These are phyloP conservation scores for Hyles euphorbiae DNA, from an alignment of 1,140 invertebrate genomes.

Conservation along the genomic window DNA sequence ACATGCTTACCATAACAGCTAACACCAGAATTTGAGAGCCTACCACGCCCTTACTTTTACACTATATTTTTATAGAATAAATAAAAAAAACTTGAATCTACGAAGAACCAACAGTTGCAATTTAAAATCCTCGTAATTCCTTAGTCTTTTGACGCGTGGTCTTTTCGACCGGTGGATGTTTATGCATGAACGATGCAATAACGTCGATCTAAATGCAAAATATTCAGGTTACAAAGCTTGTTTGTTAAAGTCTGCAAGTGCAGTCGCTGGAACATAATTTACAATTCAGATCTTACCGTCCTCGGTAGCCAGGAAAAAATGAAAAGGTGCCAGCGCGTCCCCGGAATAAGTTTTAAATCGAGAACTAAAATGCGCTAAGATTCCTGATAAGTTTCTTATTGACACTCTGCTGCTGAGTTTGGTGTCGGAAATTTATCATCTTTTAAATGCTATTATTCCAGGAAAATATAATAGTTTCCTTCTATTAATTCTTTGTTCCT, in stretches of 20 bases:
- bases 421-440: no score
- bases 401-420: no score
- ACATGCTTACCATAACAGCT: no score
- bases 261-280: slow-evolving; percentile 11
- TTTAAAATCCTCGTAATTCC: no score
- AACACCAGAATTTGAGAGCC: no score
- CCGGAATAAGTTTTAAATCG: neutral
- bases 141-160: neutral
- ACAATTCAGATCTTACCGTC: slow-evolving; percentile 15
- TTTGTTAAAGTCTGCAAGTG: slow-evolving; percentile 10
- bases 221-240: slow-evolving; percentile 15
- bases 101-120: neutral
- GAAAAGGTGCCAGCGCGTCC: neutral
- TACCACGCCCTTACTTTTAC: no score
- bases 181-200: slow-evolving; percentile 21
- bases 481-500: no score
- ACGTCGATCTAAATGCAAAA: slow-evolving; percentile 15
- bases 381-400: no score
- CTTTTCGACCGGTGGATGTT: slow-evolving; percentile 3
- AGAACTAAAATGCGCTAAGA: no score
- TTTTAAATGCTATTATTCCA: no score
- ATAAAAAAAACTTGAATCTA: neutral
- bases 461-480: no score
- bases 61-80: no score
- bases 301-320: slow-evolving; percentile 1